A percentile compares a stretch with the other conserved stretches of the same genome.
phyloP scores from a whole-genome alignment of 2,113 vertebrate genomes.

The Trogon melanurus region DNA sequence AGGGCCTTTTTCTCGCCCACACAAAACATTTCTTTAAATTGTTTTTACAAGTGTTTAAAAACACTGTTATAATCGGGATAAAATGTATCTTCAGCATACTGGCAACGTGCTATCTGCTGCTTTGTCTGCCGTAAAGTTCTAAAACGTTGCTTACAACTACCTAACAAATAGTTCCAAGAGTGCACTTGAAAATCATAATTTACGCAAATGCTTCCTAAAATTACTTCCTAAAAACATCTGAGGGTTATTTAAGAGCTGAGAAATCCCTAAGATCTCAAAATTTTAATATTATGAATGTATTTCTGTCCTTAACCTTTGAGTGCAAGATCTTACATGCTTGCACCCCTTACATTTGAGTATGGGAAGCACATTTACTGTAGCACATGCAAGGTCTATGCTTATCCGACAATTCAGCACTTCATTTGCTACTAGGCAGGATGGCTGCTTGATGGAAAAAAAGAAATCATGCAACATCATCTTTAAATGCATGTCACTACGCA shows the following conservation, averaged over 20 bases:
- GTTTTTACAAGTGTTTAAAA: background rate
- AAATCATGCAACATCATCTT: background rate
- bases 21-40: background rate
- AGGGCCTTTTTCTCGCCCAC: background rate
- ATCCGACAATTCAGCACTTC: background rate
- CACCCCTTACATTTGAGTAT: background rate
- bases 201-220: background rate
- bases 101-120: background rate
- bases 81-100: background rate
- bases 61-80: background rate
- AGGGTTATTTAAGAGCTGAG: background rate
- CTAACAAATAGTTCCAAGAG: background rate
- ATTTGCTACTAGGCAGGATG: background rate
- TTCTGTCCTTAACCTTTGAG: background rate
- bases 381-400: background rate
- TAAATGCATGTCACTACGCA: background rate
- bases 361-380: background rate
- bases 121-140: background rate
- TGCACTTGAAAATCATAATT: background rate
- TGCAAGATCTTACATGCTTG: background rate
- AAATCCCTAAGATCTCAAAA: background rate
- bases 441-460: background rate
- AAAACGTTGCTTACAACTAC: background rate
- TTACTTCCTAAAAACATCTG: background rate
- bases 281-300: background rate